A percentile compares a stretch with the other conserved stretches of the same genome.
Evolutionary conservation across 1,140 invertebrate species (phyloP).

Genomic region (Danaus melanippus): DNA sequence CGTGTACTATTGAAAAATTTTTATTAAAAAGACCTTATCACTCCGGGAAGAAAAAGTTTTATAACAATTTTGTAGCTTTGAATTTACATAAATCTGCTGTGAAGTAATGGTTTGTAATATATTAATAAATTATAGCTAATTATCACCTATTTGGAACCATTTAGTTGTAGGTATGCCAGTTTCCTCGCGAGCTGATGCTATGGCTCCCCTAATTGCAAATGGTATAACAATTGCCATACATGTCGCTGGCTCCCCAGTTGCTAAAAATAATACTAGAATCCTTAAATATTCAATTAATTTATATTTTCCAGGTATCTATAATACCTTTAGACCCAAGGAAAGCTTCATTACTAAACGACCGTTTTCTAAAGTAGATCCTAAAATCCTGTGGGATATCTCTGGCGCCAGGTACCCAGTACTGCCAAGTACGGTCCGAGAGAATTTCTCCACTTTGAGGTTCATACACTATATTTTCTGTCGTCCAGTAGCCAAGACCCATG

Average conservation of each 20-base stretch:
- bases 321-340: constrained; percentile 82
- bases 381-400: constrained; percentile 89
- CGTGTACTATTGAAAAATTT: too few species aligned
- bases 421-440: constrained; percentile 84
- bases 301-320: too few species aligned
- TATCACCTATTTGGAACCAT: constrained; percentile 37
- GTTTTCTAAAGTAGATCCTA: constrained; percentile 79
- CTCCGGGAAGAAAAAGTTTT: too few species aligned
- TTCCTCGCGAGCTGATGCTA: constrained; percentile 75
- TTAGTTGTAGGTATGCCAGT: constrained; percentile 44
- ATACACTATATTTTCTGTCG: constrained; percentile 79
- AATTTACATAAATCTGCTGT: too few species aligned
- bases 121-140: too few species aligned
- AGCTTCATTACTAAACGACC: constrained; percentile 78
- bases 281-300: too few species aligned
- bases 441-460: constrained; percentile 77
- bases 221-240: constrained; percentile 77
- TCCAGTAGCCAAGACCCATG: constrained; percentile 88
- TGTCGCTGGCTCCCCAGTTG: constrained; percentile 83
- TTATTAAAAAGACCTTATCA: too few species aligned
- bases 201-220: constrained; percentile 80
- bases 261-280: constrained; percentile 30
- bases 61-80: too few species aligned
- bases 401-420: constrained; percentile 83
- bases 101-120: too few species aligned